Conservation (phyloP, 2,888 invertebrate genomes). For the Polyommatus iphigenia region DNA sequence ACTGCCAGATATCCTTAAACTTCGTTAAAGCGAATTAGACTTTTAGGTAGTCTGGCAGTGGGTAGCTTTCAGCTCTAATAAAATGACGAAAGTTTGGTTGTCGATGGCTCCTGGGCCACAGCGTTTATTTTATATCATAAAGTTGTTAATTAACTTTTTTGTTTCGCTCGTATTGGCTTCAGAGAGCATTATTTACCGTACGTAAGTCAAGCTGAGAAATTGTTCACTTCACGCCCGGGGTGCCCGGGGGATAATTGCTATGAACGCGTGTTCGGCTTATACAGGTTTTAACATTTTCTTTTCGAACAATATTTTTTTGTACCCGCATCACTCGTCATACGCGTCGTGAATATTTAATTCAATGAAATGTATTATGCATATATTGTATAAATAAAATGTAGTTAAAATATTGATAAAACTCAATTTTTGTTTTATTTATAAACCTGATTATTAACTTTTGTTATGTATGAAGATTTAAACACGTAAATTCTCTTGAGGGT, state of each 20-base stretch:
- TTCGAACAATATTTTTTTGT: neutral
- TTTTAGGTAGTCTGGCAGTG: too few relatives aligned
- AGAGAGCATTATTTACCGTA: constrained; percentile 5
- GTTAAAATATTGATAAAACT: too few relatives aligned
- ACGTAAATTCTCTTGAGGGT: too few relatives aligned
- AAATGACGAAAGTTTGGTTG: too few relatives aligned
- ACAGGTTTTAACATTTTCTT: neutral
- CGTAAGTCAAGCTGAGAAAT: constrained; percentile 25
- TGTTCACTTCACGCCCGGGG: constrained; percentile 15
- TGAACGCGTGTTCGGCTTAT: constrained; percentile 20
- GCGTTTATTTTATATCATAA: constrained; percentile 17
- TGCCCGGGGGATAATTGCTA: constrained; percentile 13
- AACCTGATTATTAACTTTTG: too few relatives aligned
- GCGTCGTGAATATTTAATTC: neutral
- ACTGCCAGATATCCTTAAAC: too few relatives aligned
- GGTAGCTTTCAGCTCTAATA: too few relatives aligned
- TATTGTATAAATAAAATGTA: too few relatives aligned
- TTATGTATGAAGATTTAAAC: too few relatives aligned
- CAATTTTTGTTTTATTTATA: too few relatives aligned
- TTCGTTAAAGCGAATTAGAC: too few relatives aligned
- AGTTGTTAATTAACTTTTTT: constrained; percentile 29
- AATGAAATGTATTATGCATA: neutral
- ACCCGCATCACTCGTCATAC: neutral
- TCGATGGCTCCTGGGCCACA: too few relatives aligned
- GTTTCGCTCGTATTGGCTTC: constrained; percentile 21